phyloP scores from a whole-genome alignment of 2,888 invertebrate genomes.

The Drosophila antonietae region DNA sequence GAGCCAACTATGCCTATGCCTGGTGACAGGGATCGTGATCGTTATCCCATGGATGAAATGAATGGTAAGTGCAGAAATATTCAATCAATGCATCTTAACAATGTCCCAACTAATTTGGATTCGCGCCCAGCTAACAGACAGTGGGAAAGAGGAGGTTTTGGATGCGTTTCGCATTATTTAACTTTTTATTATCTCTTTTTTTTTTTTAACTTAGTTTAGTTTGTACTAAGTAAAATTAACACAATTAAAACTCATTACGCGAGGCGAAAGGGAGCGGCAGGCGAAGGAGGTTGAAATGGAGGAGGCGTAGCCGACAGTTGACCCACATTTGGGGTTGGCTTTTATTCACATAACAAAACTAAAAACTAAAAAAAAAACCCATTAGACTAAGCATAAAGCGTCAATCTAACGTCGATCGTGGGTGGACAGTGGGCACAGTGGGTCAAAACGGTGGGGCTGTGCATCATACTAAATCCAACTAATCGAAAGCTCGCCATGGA shows the following conservation, averaged over 20 bases:
- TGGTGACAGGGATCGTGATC: slow-evolving; percentile 53
- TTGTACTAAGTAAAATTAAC: slow-evolving; percentile 55
- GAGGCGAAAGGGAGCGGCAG: slow-evolving; percentile 11
- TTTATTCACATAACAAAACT: slow-evolving; percentile 76
- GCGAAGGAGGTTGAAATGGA: not conserved
- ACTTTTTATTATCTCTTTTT: slow-evolving; percentile 7
- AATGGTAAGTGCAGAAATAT: slow-evolving; percentile 67
- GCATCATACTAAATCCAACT: slow-evolving; percentile 28
- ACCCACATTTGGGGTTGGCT: slow-evolving; percentile 70
- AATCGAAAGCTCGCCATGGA: slow-evolving; percentile 38
- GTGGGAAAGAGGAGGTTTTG: slow-evolving; percentile 21
- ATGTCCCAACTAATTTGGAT: slow-evolving; percentile 61
- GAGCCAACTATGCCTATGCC: slow-evolving; percentile 61
- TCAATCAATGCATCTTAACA: slow-evolving; percentile 2
- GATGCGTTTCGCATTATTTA: slow-evolving; percentile 22
- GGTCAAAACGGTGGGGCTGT: slow-evolving; percentile 11
- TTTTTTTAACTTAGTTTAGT: slow-evolving; percentile 10
- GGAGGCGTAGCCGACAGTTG: slow-evolving; percentile 53
- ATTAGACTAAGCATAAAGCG: slow-evolving; percentile 69
- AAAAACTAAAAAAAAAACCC: slow-evolving; percentile 67
- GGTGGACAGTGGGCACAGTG: slow-evolving; percentile 25
- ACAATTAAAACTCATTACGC: slow-evolving; percentile 75
- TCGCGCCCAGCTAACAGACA: slow-evolving; percentile 48
- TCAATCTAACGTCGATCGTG: slow-evolving; percentile 48
- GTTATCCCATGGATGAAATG: slow-evolving; percentile 71